Base-by-base conservation (phyloP, 2,888 invertebrate genomes). In the Acanthosepion esculentum region DNA sequence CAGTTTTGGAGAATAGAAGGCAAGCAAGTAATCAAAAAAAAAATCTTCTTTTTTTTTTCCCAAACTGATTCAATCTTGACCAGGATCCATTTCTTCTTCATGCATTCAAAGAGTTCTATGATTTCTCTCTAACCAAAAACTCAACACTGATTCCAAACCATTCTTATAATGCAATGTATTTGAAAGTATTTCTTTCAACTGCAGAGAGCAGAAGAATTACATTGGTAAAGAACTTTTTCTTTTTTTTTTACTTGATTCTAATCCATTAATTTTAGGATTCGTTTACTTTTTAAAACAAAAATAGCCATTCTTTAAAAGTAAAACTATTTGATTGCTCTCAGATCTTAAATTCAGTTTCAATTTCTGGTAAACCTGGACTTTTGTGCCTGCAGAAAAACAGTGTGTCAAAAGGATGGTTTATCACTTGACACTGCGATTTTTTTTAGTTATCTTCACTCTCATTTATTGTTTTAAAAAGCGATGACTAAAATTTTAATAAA, bases 31-130 rank as follows among this genome's bases (percentile, higher is more conserved):
- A 78, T 78, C 78, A 78, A 78, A 78, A 78, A 78, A 78, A 78
- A 78, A 78, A 78, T 18, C 4, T n/a, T 64, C 29, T 78, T 78
- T 78, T 78, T n/a, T n/a, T n/a, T 10, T 12, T 23, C 78, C 78
- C 78, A n/a, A 78, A 78, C 78, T 33, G 78, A 78, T n/a, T 78
- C 78, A 78, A 78, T 78, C 33, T 78, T 78, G 78, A 78, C 78
- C 78, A 78, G n/a, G 78, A 78, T 78, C 78, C 78, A 78, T 78
- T 78, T 78, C 78, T 78, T 78, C 78, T 78, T 78, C 78, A 78
- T 78, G 78, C 18, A 78, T 78, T 78, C 78, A 78, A 78, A 78
- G 78, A 78, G 78, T 78, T 78, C n/a, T 78, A 78, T 78, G 78
- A 78, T 78, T 78, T 78, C 78, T 78, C 78, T 78, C 15, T n/a